A percentile compares a stretch with the other conserved stretches of the same genome.
Evolutionary conservation across 2,113 vertebrate genomes (phyloP).

Genomic region (Cottus gobio): DNA sequence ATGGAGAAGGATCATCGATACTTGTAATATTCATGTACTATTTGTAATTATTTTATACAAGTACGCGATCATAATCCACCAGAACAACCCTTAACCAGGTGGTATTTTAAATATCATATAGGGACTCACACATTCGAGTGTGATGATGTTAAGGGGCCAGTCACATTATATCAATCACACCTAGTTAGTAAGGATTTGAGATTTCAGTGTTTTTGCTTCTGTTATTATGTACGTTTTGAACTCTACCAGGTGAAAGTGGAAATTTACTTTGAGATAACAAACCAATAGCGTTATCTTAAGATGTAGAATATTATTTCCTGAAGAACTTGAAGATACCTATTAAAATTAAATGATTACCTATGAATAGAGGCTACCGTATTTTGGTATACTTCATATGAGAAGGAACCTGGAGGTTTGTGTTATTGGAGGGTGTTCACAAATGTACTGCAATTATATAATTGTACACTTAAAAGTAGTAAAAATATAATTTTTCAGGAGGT

Average conservation of each 20-base stretch:
- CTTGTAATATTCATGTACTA: background rate
- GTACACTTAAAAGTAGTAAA: background rate
- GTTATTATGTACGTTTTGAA: constrained; percentile 3
- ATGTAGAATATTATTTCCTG: background rate
- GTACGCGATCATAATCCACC: background rate
- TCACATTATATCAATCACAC: constrained; percentile 31
- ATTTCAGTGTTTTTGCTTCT: constrained; percentile 51
- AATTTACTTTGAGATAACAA: constrained; percentile 35
- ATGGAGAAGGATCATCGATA: background rate
- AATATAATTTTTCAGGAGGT: too few relatives aligned
- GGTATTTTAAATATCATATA: background rate
- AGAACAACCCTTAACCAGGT: background rate
- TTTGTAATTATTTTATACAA: background rate
- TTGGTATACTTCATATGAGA: background rate
- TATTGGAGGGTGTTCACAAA: too few relatives aligned
- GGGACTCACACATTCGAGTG: background rate
- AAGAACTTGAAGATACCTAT: background rate
- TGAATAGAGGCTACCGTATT: background rate
- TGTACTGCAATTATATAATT: background rate
- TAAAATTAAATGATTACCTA: background rate
- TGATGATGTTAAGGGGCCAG: background rate
- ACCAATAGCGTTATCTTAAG: background rate
- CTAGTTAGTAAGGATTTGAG: constrained; percentile 6
- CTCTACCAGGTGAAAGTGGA: constrained; percentile 8
- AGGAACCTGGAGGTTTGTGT: background rate